Evolutionary conservation across 2,113 vertebrate genomes (phyloP).

Genomic region (Oncorhynchus clarkii): DNA sequence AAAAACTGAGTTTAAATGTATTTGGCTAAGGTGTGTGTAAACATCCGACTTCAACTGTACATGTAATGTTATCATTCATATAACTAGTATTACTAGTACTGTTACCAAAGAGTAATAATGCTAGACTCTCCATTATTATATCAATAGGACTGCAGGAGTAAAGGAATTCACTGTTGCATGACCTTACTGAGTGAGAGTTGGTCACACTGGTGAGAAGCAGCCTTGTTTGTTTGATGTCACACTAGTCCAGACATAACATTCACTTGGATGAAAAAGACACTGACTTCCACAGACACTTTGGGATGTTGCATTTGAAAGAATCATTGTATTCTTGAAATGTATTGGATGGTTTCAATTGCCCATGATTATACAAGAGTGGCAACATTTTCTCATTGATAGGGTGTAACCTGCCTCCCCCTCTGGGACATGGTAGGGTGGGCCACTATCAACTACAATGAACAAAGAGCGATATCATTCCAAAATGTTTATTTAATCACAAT

Average conservation of each 20-base stretch:
- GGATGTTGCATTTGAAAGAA: not conserved
- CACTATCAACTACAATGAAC: not conserved
- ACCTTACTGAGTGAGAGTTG: not conserved
- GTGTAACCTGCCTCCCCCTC: not conserved
- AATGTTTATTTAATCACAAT: slow-evolving; percentile 10
- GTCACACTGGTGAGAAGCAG: not conserved
- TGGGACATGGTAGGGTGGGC: not conserved
- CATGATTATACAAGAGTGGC: not conserved
- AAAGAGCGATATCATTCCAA: slow-evolving; percentile 1
- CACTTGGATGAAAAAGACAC: not conserved
- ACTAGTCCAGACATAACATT: not conserved
- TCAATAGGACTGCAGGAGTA: not conserved
- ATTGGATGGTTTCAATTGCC: not conserved
- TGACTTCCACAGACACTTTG: not conserved
- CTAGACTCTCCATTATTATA: not conserved
- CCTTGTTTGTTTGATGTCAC: not conserved
- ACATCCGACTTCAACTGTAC: no score
- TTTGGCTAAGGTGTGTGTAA: no score
- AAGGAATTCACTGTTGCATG: no score
- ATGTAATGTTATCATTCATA: no score
- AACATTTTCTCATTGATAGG: not conserved
- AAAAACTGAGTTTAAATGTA: no score
- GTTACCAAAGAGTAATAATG: not conserved
- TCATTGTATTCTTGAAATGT: not conserved
- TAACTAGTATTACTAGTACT: not conserved